Evolutionary conservation across 1,140 invertebrate species (phyloP).

Genomic region (Dendrolimus punctatus): DNA sequence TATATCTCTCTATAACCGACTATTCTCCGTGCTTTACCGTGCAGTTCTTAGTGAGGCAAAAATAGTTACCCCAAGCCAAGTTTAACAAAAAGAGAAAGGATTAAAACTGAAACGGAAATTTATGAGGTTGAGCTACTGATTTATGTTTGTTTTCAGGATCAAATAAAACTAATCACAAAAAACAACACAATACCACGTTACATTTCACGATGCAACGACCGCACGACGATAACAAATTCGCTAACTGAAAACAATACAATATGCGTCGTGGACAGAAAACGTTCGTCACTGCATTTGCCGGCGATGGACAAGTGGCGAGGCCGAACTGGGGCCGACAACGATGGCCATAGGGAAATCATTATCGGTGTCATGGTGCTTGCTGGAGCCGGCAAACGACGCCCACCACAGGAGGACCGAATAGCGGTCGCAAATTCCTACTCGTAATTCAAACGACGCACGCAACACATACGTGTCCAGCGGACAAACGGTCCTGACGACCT

Average conservation of each 20-base stretch:
- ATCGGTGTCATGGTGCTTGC: conserved; percentile 54
- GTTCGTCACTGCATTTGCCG: conserved; percentile 44
- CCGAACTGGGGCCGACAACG: conserved; percentile 21
- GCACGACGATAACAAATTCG: conserved; percentile 46
- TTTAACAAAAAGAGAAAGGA: conserved; percentile 18
- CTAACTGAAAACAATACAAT: conserved; percentile 51
- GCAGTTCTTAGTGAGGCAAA: conserved; percentile 21
- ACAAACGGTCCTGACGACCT: conserved; percentile 58
- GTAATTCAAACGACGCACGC: conserved; percentile 63
- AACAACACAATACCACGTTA: too few species aligned
- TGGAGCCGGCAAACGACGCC: conserved; percentile 25
- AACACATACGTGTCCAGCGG: conserved; percentile 44
- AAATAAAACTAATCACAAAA: too few species aligned
- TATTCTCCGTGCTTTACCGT: conserved; percentile 25
- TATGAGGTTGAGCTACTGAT: too few species aligned
- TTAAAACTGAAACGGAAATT: conserved; percentile 4
- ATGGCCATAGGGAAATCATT: conserved; percentile 45
- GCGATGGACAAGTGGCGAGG: conserved; percentile 37
- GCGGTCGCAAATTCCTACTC: conserved; percentile 68
- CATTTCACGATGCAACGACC: conserved; percentile 36
- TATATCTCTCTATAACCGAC: conserved; percentile 11
- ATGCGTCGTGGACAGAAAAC: conserved; percentile 38
- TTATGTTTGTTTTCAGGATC: too few species aligned
- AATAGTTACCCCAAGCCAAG: conserved; percentile 18
- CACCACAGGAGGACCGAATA: conserved; percentile 50